Conservation (phyloP, 2,797 vertebrate species). For the Acrossocheilus fasciatus region DNA sequence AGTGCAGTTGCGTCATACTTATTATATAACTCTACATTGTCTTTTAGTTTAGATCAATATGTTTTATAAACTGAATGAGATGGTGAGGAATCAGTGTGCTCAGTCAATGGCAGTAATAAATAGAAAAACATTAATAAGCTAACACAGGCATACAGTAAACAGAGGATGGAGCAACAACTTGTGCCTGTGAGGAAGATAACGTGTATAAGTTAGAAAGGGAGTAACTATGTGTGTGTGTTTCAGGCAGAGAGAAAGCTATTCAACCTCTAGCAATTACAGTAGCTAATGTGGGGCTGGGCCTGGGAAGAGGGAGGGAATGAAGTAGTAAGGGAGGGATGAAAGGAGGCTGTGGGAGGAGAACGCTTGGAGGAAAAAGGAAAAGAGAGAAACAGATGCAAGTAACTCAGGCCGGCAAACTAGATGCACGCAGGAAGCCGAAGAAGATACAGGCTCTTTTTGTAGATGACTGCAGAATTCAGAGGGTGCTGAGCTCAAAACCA, state of each 20-base stretch:
- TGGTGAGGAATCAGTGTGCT: neutral
- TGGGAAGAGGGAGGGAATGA: slow-evolving; percentile 25
- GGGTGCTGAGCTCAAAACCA: slow-evolving; percentile 55
- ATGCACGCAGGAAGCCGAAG: slow-evolving; percentile 64
- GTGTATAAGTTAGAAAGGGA: neutral
- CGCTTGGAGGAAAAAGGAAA: slow-evolving; percentile 54
- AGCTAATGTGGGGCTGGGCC: slow-evolving; percentile 40
- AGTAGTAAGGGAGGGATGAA: slow-evolving; percentile 51
- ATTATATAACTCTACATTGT: slow-evolving; percentile 10
- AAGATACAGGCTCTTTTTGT: slow-evolving; percentile 56
- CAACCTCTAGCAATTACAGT: slow-evolving; percentile 18
- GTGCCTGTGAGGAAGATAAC: neutral
- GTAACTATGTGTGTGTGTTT: neutral
- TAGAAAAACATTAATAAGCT: neutral
- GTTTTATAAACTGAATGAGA: slow-evolving; percentile 1
- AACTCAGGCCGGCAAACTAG: slow-evolving; percentile 62
- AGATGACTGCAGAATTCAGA: slow-evolving; percentile 66
- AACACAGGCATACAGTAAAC: neutral
- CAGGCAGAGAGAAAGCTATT: neutral
- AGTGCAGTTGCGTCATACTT: slow-evolving; percentile 2
- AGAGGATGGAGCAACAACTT: neutral
- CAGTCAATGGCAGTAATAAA: neutral
- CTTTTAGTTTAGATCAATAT: neutral
- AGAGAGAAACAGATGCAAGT: slow-evolving; percentile 57
- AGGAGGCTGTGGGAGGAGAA: slow-evolving; percentile 45